Conservation (phyloP, 2,113 vertebrate species). For the Trematomus loennbergii region DNA sequence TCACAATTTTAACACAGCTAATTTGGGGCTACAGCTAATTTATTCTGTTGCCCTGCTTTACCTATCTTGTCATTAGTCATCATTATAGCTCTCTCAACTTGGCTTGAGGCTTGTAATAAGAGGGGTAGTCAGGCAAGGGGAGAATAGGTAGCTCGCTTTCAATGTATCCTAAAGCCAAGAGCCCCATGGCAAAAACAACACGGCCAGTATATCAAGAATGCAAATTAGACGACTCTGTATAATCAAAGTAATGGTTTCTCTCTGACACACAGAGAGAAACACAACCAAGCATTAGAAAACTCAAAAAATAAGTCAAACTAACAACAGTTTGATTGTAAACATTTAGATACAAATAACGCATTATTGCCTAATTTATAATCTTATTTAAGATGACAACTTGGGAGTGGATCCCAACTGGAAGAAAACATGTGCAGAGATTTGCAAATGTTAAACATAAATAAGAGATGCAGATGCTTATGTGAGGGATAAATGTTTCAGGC, state of each 20-base stretch:
- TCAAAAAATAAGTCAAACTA: background rate
- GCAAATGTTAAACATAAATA: constrained; percentile 52
- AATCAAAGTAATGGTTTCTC: constrained; percentile 23
- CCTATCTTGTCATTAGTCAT: constrained; percentile 69
- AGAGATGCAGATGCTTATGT: constrained; percentile 35
- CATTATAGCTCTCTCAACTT: constrained; percentile 64
- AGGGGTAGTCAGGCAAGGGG: constrained; percentile 40
- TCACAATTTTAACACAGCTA: constrained; percentile 44
- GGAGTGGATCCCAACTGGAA: background rate
- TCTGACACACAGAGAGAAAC: constrained; percentile 1
- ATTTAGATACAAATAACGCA: background rate
- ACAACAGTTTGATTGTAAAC: background rate
- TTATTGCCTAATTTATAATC: constrained; percentile 27
- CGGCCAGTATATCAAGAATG: constrained; percentile 37
- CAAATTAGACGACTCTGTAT: constrained; percentile 49
- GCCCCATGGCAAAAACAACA: constrained; percentile 34
- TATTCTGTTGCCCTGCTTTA: constrained; percentile 35
- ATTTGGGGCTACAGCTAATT: constrained; percentile 42
- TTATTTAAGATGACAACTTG: constrained; percentile 2
- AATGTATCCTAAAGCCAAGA: constrained; percentile 48
- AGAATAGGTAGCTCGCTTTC: constrained; percentile 59
- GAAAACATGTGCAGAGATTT: constrained; percentile 24
- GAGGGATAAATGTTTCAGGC: constrained; percentile 22
- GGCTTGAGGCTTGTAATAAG: constrained; percentile 70
- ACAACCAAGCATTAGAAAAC: background rate